Base-by-base conservation (phyloP, 2,888 invertebrate species). In the Drosophila picticornis region DNA sequence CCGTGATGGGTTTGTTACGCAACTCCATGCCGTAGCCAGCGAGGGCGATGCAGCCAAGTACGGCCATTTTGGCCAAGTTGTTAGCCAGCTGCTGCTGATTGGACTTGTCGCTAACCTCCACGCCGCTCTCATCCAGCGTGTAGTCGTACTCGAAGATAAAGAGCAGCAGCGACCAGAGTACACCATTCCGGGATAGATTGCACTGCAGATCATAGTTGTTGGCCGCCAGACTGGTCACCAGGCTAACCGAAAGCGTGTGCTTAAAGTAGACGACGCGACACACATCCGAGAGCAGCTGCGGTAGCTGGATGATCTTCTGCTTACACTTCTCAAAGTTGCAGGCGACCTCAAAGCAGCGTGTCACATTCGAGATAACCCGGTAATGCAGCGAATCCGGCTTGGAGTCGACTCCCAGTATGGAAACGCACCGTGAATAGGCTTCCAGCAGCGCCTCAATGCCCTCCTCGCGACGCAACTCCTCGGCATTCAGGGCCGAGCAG, bases 401-500 rank as follows among this genome's bases (percentile, higher is more conserved):
- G 27, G 97, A 96, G 32, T 97, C 96, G 69, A 95, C 95, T 71
- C 96, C 96, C 75, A 99, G 94, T 29, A 99, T 98, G 32, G 97
- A 96, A 58, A 98, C 98, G 94, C 99, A 99, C 76, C 99, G 96
- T 1, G 97, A 96, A 92, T 99, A 97, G 0, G 99, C 99, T 84
- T 97, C 97, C 88, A 98, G 95, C 29, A 99, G 94, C 7, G 96
- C 95, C 95, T 93, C 97, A 72, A 99, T 94, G 0, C 99, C 99
- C 67, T 97, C 96, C 93, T 99, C 99, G 61, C 99, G 94, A 62
- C 99, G 94, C 78, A 99, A 94, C 93, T 99, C 99, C 94, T 99
- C 99, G 0, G 99, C 99, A 93, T 99, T 99, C 50, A 99, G 94
- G 16, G 99, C 97, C 0, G 99, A 99, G 93, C 99, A 99, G 84